Conservation (phyloP, 2,113 vertebrate species). For the Panurus biarmicus region DNA sequence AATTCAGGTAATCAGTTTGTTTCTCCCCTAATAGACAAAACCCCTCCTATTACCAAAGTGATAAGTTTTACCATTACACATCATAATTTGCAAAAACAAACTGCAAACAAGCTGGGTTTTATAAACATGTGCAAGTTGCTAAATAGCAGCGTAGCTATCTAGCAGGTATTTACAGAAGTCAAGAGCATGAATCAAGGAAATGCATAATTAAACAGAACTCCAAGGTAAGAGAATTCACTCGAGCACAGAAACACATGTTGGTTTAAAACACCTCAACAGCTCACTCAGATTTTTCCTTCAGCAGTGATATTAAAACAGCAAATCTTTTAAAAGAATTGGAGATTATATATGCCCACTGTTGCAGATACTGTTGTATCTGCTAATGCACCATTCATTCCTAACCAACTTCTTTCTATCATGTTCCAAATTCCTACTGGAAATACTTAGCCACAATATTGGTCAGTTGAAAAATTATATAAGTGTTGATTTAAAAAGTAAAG, state of each 20-base stretch:
- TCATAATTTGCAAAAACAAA: not conserved
- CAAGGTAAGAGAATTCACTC: not conserved
- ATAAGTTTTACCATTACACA: not conserved
- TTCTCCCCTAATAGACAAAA: not conserved
- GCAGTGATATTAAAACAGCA: not conserved
- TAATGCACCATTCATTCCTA: not conserved
- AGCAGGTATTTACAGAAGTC: not conserved
- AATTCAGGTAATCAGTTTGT: not conserved
- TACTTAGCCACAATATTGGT: not conserved
- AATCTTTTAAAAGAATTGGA: not conserved
- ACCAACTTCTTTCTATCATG: not conserved
- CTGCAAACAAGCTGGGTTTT: not conserved
- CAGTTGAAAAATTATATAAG: not conserved
- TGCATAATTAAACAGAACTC: not conserved
- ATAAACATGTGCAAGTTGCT: not conserved
- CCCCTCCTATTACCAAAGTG: not conserved
- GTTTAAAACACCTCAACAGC: not conserved
- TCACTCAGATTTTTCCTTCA: not conserved
- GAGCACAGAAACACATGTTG: not conserved
- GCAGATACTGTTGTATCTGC: not conserved
- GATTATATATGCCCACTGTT: not conserved
- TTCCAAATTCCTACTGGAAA: not conserved
- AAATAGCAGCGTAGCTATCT: not conserved
- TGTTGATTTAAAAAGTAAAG: not conserved
- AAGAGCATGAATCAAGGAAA: not conserved